Conservation (phyloP, 1,140 invertebrate species). For the Drosophila eugracilis region DNA sequence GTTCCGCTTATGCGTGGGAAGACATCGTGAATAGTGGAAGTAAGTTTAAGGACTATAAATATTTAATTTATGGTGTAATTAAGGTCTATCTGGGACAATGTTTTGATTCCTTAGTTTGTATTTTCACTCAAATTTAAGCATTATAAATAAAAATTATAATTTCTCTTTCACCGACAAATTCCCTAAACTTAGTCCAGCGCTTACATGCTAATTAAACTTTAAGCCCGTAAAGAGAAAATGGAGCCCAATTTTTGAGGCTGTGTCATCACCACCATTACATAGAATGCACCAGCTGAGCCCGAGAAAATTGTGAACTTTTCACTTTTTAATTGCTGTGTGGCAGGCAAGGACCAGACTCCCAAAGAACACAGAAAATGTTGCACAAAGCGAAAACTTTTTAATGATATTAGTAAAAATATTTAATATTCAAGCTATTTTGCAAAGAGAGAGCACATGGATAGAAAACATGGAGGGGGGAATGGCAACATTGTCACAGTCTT, state of each 20-base stretch:
- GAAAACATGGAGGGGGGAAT: not conserved
- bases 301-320: conserved; percentile 57
- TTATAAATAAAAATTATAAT: no score
- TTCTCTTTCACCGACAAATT: not conserved
- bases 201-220: conserved; percentile 12
- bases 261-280: conserved; percentile 4
- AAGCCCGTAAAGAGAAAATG: not conserved
- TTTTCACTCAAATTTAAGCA: no score
- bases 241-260: not conserved
- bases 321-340: conserved; percentile 65
- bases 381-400: conserved; percentile 76
- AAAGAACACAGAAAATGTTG: conserved; percentile 48
- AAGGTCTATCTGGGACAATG: not conserved
- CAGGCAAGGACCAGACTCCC: conserved; percentile 26
- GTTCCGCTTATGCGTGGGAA: not conserved
- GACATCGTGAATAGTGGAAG: not conserved
- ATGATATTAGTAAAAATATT: conserved; percentile 74
- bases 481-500: conserved; percentile 42
- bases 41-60: not conserved
- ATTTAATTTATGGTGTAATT: conserved; percentile 2
- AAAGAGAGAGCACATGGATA: not conserved
- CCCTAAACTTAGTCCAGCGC: not conserved
- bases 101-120: not conserved
- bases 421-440: conserved; percentile 50
- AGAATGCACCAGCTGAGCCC: conserved; percentile 19